Conservation (phyloP, 2,113 vertebrate genomes). For the Rhinolophus sinicus region DNA sequence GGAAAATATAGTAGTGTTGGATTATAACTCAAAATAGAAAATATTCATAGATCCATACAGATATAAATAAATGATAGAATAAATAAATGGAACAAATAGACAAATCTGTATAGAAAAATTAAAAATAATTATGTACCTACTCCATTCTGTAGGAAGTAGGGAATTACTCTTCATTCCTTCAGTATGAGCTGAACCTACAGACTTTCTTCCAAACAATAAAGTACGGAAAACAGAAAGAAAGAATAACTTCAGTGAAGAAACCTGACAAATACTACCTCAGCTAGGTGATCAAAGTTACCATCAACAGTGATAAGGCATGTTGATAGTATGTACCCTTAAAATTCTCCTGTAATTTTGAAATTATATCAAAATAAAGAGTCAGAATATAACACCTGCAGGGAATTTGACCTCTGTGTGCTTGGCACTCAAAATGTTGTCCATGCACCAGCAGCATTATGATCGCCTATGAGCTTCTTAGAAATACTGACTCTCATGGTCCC, state of each 20-base stretch:
- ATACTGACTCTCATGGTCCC: background rate
- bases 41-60: background rate
- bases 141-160: background rate
- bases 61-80: background rate
- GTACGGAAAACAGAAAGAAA: background rate
- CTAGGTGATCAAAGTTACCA: background rate
- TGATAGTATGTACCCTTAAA: background rate
- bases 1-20: background rate
- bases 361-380: background rate
- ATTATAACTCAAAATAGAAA: background rate
- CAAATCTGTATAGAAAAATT: background rate
- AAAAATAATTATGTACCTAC: background rate
- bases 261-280: background rate
- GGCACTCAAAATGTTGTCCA: background rate
- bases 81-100: background rate
- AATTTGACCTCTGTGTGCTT: background rate
- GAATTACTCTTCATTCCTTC: background rate
- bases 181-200: background rate
- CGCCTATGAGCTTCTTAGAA: background rate
- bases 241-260: background rate
- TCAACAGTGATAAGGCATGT: background rate
- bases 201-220: background rate
- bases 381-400: background rate
- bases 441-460: no score
- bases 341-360: slow-evolving; percentile 1